These are phyloP conservation scores for Xenopus borealis DNA, from an alignment of 2,113 vertebrate species.

Conservation along the genomic window DNA sequence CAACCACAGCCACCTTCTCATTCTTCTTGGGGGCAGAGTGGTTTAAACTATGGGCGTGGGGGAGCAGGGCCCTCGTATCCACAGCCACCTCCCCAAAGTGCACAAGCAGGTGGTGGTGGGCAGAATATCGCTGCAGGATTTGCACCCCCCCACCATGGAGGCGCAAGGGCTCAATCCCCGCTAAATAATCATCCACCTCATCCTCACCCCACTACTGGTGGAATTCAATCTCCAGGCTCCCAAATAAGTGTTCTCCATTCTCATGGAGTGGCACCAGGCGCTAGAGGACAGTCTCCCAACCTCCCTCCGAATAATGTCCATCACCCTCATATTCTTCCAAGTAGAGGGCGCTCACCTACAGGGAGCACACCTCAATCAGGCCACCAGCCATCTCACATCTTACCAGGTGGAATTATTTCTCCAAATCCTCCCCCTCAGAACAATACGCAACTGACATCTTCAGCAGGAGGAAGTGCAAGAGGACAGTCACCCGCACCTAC, in stretches of 20 bases:
- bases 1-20: conserved; percentile 27
- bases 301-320: conserved; percentile 48
- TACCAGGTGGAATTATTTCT: conserved; percentile 56
- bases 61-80: conserved; percentile 22
- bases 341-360: conserved; percentile 47
- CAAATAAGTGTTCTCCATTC: conserved; percentile 32
- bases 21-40: conserved; percentile 26
- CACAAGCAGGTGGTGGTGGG: conserved; percentile 26
- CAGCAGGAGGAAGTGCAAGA: conserved; percentile 4
- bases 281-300: conserved; percentile 54
- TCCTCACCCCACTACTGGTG: conserved; percentile 54
- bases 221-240: conserved; percentile 57
- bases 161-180: conserved; percentile 53
- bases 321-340: conserved; percentile 58
- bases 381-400: conserved; percentile 34
- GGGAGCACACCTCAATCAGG: conserved; percentile 50
- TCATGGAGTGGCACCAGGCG: conserved; percentile 25
- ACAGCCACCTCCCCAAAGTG: conserved; percentile 27
- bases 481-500: conserved; percentile 41
- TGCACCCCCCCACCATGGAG: conserved; percentile 13
- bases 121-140: conserved; percentile 23
- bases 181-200: conserved; percentile 62
- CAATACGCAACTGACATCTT: background rate
- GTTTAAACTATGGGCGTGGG: conserved; percentile 21
- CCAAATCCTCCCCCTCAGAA: conserved; percentile 59